phyloP scores from a whole-genome alignment of 2,888 invertebrate genomes.

The Creontiades dilutus region DNA sequence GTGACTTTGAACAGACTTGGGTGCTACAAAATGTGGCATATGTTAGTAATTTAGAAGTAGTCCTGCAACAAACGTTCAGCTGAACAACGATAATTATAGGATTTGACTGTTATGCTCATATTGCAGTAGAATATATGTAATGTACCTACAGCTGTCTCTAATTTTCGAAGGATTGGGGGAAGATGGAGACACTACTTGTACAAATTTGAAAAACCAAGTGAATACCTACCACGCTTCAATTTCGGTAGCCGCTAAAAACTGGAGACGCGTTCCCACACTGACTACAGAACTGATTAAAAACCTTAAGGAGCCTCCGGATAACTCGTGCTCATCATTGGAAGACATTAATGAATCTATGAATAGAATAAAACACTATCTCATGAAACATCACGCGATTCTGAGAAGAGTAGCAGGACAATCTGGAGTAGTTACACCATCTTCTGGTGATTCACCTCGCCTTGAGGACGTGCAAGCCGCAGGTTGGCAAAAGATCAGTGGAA shows the following conservation, averaged over 20 bases:
- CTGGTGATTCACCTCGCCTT: background rate
- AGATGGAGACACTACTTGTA: background rate
- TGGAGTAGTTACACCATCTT: background rate
- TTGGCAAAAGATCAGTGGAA: background rate
- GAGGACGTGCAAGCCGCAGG: background rate
- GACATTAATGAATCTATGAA: background rate
- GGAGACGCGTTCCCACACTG: background rate
- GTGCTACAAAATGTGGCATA: too few relatives aligned
- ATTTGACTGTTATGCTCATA: too few relatives aligned
- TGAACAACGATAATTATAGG: too few relatives aligned
- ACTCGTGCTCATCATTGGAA: background rate
- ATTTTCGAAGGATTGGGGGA: background rate
- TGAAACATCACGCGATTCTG: background rate
- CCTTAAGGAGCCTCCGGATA: background rate
- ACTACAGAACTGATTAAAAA: background rate
- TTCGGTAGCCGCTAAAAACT: background rate
- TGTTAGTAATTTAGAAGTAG: too few relatives aligned
- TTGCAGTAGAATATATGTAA: too few relatives aligned
- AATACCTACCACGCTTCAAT: background rate
- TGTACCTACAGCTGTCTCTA: too few relatives aligned
- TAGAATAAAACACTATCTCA: background rate
- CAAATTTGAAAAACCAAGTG: background rate
- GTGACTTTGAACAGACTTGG: too few relatives aligned
- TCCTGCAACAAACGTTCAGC: too few relatives aligned
- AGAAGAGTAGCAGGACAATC: background rate